Percentiles rank a stretch among this genome's conserved stretches.
phyloP scores from a whole-genome alignment of 92 coral and sea anemone genomes.

The Plumapathes pennacea region DNA sequence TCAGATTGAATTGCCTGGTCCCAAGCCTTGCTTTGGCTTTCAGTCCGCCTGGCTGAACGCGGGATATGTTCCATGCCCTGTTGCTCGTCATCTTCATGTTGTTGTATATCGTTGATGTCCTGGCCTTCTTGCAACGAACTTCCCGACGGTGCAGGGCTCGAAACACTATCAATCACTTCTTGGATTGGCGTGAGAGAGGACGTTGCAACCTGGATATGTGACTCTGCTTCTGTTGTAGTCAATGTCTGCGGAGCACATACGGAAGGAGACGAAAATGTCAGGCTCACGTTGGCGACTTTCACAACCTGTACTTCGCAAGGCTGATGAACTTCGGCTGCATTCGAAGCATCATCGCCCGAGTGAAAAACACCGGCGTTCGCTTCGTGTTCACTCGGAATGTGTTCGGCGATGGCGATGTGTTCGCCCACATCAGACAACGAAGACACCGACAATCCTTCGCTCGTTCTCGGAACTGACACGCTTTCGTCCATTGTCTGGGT shows the following conservation, averaged over 20 bases:
- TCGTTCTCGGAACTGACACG: constrained; percentile 95
- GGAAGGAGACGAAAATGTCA: constrained; percentile 82
- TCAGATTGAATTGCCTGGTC: constrained; percentile 88
- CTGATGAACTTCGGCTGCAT: constrained; percentile 50
- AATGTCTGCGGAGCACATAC: too few species aligned
- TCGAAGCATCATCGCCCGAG: constrained; percentile 64
- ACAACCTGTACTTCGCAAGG: constrained; percentile 91
- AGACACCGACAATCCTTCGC: constrained; percentile 96
- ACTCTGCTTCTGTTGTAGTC: too few species aligned
- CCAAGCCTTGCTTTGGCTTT: constrained; percentile 70
- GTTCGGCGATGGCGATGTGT: constrained; percentile 99
- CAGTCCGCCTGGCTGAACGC: constrained; percentile 41
- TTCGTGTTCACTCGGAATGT: constrained; percentile 99
- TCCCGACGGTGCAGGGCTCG: constrained; percentile 72
- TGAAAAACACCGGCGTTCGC: constrained; percentile 63
- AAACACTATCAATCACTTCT: constrained; percentile 72
- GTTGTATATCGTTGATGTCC: constrained; percentile 49
- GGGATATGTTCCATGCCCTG: constrained; percentile 48
- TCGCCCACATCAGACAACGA: constrained; percentile 99
- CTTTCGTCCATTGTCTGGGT: constrained; percentile 78
- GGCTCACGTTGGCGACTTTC: constrained; percentile 84
- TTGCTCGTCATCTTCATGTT: constrained; percentile 64
- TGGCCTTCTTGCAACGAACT: constrained; percentile 64
- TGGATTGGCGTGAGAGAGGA: constrained; percentile 72
- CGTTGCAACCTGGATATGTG: constrained; percentile 60